These are phyloP conservation scores for Pseudochaenichthys georgianus DNA, from an alignment of 2,797 vertebrate species.

Conservation along the genomic window DNA sequence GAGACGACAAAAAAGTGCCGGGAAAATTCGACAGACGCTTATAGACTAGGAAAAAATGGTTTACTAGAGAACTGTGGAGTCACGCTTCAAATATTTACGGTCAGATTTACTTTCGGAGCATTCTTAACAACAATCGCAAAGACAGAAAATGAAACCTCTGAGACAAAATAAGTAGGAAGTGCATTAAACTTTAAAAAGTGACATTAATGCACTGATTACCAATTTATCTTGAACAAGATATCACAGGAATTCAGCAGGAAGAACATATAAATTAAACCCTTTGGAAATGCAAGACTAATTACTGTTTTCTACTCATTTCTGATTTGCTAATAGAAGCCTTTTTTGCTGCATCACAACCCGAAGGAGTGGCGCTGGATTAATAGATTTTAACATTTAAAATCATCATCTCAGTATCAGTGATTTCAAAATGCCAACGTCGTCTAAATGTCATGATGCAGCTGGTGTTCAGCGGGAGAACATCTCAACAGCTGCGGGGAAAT, in stretches of 20 bases:
- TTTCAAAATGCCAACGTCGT: conserved; percentile 32
- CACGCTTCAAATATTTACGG: background rate
- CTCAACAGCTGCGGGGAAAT: conserved; percentile 1
- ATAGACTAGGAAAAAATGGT: too few species aligned
- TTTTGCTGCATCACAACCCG: background rate
- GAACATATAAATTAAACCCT: background rate
- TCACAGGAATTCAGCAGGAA: background rate
- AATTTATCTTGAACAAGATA: conserved; percentile 5
- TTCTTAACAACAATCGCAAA: too few species aligned
- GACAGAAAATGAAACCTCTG: background rate
- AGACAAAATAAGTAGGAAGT: conserved; percentile 13
- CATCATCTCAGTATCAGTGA: conserved; percentile 1
- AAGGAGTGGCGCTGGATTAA: background rate
- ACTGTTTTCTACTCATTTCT: background rate
- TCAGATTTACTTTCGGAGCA: background rate
- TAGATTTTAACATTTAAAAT: background rate
- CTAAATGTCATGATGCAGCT: conserved; percentile 40
- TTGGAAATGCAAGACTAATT: background rate
- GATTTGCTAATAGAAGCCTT: background rate
- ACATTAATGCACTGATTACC: conserved; percentile 23
- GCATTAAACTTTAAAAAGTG: conserved; percentile 29
- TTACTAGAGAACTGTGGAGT: background rate
- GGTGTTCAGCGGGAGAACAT: background rate
- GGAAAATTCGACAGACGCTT: too few species aligned
- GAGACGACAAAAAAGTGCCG: too few species aligned